These are phyloP conservation scores for Chydorus sphaericus DNA, from an alignment of 2,888 invertebrate species.

Conservation along the genomic window DNA sequence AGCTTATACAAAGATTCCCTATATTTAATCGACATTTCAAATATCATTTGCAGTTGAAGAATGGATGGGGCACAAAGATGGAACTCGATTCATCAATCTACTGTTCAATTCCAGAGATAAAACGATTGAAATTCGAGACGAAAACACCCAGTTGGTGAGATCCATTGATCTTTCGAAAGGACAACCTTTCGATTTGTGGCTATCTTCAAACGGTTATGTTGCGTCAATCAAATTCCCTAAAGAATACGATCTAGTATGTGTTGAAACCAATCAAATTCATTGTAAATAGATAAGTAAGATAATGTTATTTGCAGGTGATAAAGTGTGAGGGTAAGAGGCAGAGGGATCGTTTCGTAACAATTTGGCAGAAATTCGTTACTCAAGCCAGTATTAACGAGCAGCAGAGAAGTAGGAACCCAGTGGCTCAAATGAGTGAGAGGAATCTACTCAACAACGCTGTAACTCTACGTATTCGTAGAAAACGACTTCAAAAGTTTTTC, in stretches of 20 bases:
- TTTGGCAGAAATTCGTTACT: conserved; percentile 29
- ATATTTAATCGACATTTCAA: too few relatives aligned
- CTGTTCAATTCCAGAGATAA: conserved; percentile 26
- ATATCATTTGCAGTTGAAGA: conserved; percentile 25
- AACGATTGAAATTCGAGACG: conserved; percentile 30
- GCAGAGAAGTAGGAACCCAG: too few relatives aligned
- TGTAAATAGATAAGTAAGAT: not conserved
- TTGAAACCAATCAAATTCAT: conserved; percentile 1
- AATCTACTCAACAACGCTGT: conserved; percentile 27
- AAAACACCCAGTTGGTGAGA: conserved; percentile 30
- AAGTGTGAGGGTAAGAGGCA: conserved; percentile 33
- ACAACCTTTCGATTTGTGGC: conserved; percentile 25
- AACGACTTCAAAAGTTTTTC: conserved; percentile 38
- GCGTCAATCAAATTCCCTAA: conserved; percentile 32
- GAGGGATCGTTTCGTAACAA: conserved; percentile 28
- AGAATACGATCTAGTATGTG: conserved; percentile 38
- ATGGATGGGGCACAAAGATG: conserved; percentile 30
- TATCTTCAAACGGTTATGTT: conserved; percentile 29
- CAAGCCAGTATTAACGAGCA: conserved; percentile 20
- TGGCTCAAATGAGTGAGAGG: conserved; percentile 16
- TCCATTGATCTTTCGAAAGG: conserved; percentile 30
- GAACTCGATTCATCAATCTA: conserved; percentile 31
- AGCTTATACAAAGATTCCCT: too few relatives aligned
- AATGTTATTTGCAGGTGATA: conserved; percentile 32
- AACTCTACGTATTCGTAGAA: conserved; percentile 35